A percentile compares a stretch with the other conserved stretches of the same genome.
Conservation (phyloP, 2,888 invertebrate genomes). For the Drosophila nr. medialis region DNA sequence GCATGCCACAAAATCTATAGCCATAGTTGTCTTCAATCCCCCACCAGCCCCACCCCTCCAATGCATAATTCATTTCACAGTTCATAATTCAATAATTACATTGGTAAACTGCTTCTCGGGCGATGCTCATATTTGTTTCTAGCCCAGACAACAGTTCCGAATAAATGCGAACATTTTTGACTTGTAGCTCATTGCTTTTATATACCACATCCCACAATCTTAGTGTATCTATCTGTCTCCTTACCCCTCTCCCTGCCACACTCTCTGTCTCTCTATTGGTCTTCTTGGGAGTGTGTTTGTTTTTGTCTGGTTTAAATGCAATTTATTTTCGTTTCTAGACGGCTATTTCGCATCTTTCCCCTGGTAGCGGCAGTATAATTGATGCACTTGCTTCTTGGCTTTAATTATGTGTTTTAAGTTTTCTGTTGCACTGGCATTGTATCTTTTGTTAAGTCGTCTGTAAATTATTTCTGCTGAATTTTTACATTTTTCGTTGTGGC, state of each 20-base stretch:
- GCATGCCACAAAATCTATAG: not conserved
- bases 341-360: conserved; percentile 23
- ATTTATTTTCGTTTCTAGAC: conserved; percentile 56
- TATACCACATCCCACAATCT: conserved; percentile 20
- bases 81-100: conserved; percentile 17
- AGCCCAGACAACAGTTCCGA: conserved; percentile 56
- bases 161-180: conserved; percentile 69
- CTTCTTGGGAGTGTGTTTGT: conserved; percentile 10
- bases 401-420: conserved; percentile 39
- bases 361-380: conserved; percentile 19
- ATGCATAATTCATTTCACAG: conserved; percentile 14
- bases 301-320: conserved; percentile 27
- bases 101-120: conserved; percentile 13
- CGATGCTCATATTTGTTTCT: conserved; percentile 22
- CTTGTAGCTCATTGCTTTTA: conserved; percentile 35
- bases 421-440: conserved; percentile 39
- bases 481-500: conserved; percentile 43
- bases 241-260: not conserved
- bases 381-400: conserved; percentile 37
- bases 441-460: conserved; percentile 52
- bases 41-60: accelerated
- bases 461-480: conserved; percentile 64
- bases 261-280: not conserved
- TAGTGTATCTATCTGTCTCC: conserved; percentile 6
- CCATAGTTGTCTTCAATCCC: conserved; percentile 3